Percentiles rank a stretch among this genome's conserved stretches.
phyloP scores from a whole-genome alignment of 2,888 invertebrate genomes.

The Netelia melanura region DNA sequence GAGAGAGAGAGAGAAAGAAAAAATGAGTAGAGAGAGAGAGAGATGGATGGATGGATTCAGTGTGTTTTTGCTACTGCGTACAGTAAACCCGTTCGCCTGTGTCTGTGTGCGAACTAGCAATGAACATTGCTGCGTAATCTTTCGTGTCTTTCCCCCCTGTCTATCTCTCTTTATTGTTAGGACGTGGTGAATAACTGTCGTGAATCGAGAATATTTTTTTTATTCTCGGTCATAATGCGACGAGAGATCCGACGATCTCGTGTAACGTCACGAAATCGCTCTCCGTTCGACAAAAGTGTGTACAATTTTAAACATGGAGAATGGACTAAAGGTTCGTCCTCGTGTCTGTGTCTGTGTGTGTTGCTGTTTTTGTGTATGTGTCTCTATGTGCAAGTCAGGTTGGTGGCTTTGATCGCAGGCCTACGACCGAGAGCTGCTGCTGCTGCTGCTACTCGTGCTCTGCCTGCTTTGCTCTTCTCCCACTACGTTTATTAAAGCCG shows the following conservation, averaged over 20 bases:
- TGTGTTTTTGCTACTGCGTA: constrained; percentile 34
- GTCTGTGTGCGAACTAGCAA: background rate
- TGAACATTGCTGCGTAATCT: constrained; percentile 24
- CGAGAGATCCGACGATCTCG: background rate
- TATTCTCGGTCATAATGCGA: constrained; percentile 1
- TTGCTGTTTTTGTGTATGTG: constrained; percentile 27
- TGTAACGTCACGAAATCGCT: background rate
- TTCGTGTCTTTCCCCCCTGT: constrained; percentile 2
- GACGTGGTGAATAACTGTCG: constrained; percentile 32
- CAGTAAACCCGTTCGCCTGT: constrained; percentile 13
- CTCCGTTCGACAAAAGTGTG: background rate
- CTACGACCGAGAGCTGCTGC: constrained; percentile 69
- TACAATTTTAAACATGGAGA: constrained; percentile 33
- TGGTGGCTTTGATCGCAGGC: constrained; percentile 72
- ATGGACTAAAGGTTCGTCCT: constrained; percentile 39
- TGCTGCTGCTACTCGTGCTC: constrained; percentile 16
- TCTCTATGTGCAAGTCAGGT: constrained; percentile 62
- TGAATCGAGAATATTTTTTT: constrained; percentile 6
- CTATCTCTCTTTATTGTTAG: background rate
- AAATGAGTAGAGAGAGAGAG: background rate
- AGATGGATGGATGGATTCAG: constrained; percentile 17
- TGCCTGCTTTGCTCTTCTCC: constrained; percentile 62
- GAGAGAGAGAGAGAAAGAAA: constrained; percentile 8
- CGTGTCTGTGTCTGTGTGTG: background rate
- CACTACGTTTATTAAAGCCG: constrained; percentile 59